Evolutionary conservation across 2,113 vertebrate species (phyloP).

Genomic region (Tragulus kanchil): DNA sequence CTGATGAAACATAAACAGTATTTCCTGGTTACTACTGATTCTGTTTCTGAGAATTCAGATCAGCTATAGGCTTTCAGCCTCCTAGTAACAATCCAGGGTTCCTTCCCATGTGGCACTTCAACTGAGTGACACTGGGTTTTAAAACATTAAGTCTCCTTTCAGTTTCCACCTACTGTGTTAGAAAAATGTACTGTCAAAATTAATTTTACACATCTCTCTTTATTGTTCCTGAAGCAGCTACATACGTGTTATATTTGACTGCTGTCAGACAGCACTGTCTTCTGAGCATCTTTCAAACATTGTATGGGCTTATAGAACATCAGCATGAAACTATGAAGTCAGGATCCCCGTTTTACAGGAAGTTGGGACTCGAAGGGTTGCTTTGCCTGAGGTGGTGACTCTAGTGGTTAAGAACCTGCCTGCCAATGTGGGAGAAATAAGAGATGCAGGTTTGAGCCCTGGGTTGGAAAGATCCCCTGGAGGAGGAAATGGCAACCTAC

Average conservation of each 20-base stretch:
- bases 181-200: no score
- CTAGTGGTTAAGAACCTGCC: no score
- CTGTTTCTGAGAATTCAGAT: not conserved
- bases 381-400: not conserved
- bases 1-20: not conserved
- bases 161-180: not conserved
- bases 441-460: no score
- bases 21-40: not conserved
- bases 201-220: no score
- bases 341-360: not conserved
- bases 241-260: no score
- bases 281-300: not conserved
- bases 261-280: not conserved
- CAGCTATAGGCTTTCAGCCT: not conserved
- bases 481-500: no score
- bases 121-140: not conserved
- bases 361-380: not conserved
- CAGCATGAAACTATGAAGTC: not conserved
- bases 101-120: not conserved
- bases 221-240: no score
- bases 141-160: conserved; percentile 5
- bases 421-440: no score
- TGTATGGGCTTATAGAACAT: not conserved
- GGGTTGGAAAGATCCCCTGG: no score
- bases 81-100: not conserved